These are phyloP conservation scores for Borostomias antarcticus DNA, from an alignment of 2,797 vertebrate species.

Conservation along the genomic window DNA sequence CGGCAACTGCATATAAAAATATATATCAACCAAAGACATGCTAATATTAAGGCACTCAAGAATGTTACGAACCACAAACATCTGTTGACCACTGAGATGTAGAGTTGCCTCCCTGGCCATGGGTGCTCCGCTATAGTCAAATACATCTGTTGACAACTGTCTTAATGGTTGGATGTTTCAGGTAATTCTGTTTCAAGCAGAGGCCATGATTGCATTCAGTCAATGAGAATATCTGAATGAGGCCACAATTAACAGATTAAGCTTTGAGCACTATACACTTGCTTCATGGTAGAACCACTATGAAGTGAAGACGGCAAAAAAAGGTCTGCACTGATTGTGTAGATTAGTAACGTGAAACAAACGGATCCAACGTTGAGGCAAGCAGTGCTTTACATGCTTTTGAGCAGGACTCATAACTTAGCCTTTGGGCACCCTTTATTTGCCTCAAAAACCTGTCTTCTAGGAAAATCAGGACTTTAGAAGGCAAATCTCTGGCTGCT, in stretches of 20 bases:
- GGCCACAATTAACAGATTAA: background rate
- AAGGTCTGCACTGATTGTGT: slow-evolving; percentile 54
- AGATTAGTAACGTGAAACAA: slow-evolving; percentile 21
- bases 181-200: no score
- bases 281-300: no score
- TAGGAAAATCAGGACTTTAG: slow-evolving; percentile 34
- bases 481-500: slow-evolving; percentile 82
- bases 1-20: slow-evolving; percentile 25
- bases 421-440: background rate
- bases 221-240: background rate
- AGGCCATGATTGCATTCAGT: background rate
- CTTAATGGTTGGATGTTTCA: no score
- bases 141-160: no score
- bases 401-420: slow-evolving; percentile 1
- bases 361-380: slow-evolving; percentile 47
- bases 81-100: background rate
- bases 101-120: no score
- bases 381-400: slow-evolving; percentile 46
- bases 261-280: background rate
- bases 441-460: background rate
- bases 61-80: slow-evolving; percentile 12
- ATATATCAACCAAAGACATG: slow-evolving; percentile 28
- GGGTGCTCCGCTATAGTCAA: no score
- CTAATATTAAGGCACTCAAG: slow-evolving; percentile 65
- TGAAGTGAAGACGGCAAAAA: background rate